These are phyloP conservation scores for Parnassius smintheus DNA, from an alignment of 2,888 invertebrate species.

Conservation along the genomic window DNA sequence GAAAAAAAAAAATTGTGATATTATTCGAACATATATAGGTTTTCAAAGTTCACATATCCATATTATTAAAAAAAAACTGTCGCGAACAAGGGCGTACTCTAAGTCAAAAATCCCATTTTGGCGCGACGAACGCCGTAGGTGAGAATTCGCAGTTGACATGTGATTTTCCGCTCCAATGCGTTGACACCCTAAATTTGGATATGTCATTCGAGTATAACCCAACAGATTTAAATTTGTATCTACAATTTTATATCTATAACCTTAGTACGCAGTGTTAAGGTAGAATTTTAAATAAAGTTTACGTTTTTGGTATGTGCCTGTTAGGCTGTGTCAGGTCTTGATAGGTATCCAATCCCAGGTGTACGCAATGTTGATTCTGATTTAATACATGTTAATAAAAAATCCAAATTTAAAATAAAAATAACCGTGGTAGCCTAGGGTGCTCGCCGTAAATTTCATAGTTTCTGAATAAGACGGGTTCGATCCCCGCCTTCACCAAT, in stretches of 20 bases:
- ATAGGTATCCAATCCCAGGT: constrained; percentile 39
- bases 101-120: constrained; percentile 19
- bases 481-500: too few species aligned
- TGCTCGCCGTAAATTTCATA: too few species aligned
- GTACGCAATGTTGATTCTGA: constrained; percentile 41
- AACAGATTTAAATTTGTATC: constrained; percentile 30
- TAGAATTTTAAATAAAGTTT: constrained; percentile 22
- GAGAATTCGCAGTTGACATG: constrained; percentile 58
- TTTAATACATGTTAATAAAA: constrained; percentile 34
- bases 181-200: constrained; percentile 53
- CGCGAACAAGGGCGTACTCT: constrained; percentile 16
- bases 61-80: constrained; percentile 21
- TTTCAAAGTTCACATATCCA: background rate
- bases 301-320: constrained; percentile 15
- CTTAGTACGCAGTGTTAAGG: constrained; percentile 22
- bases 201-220: constrained; percentile 48
- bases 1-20: too few species aligned
- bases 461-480: too few species aligned
- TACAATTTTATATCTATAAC: constrained; percentile 9
- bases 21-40: background rate
- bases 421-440: too few species aligned
- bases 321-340: constrained; percentile 35
- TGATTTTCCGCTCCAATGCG: constrained; percentile 71
- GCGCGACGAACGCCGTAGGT: constrained; percentile 34
- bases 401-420: too few species aligned